Evolutionary conservation across 2,888 invertebrate genomes (phyloP).

Genomic region (Zhengitettix transpicula): DNA sequence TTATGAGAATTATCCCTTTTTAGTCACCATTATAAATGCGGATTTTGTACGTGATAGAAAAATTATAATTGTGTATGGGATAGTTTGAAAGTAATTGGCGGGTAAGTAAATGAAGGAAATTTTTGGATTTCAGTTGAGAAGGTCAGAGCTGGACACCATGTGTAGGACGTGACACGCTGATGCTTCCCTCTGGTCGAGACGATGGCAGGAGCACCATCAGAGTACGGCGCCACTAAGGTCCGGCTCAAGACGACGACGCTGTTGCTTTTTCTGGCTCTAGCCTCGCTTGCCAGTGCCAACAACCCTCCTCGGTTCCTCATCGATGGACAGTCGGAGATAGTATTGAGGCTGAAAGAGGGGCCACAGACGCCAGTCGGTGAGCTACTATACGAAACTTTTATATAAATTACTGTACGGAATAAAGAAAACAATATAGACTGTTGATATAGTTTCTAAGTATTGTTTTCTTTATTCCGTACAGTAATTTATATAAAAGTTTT

Average conservation of each 20-base stretch:
- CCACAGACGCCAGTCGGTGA: slow-evolving; percentile 70
- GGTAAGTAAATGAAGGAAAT: too few relatives aligned
- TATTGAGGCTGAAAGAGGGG: slow-evolving; percentile 75
- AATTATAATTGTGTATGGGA: too few relatives aligned
- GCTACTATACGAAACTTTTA: slow-evolving; percentile 18
- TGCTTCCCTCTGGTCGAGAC: not conserved
- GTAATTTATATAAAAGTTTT: not conserved
- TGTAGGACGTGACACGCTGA: not conserved
- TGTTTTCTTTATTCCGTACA: too few relatives aligned
- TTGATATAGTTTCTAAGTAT: too few relatives aligned
- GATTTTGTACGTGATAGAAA: too few relatives aligned
- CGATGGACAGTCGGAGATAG: slow-evolving; percentile 81
- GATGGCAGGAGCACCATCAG: not conserved
- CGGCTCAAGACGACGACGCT: not conserved
- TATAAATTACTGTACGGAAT: too few relatives aligned
- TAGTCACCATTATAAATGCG: too few relatives aligned
- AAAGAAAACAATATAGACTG: too few relatives aligned
- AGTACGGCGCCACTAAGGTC: not conserved
- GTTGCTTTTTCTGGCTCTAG: not conserved
- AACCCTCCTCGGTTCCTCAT: slow-evolving; percentile 75
- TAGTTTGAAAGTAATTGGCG: too few relatives aligned
- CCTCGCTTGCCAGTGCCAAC: slow-evolving; percentile 29
- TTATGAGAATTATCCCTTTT: too few relatives aligned
- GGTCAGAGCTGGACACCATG: too few relatives aligned
- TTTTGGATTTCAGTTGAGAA: too few relatives aligned